Evolutionary conservation across 2,113 vertebrate species (phyloP).

Genomic region (Cranoglanis bouderius): DNA sequence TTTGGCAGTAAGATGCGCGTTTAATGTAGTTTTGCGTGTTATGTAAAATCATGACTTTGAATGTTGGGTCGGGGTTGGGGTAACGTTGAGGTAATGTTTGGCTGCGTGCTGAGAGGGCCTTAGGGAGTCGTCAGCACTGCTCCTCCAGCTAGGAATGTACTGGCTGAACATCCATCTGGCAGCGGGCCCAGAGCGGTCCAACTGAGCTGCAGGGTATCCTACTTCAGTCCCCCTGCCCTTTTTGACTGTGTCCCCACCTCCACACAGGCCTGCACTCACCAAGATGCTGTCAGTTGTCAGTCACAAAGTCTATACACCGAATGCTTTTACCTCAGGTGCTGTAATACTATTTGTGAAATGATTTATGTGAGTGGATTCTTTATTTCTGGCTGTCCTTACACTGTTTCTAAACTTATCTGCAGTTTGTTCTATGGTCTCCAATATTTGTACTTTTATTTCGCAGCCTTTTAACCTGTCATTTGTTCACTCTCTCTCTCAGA

Average conservation of each 20-base stretch:
- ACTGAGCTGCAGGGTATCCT: slow-evolving; percentile 56
- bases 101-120: slow-evolving; percentile 52
- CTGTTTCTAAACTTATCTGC: background rate
- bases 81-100: slow-evolving; percentile 56
- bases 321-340: background rate
- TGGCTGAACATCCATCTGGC: slow-evolving; percentile 74
- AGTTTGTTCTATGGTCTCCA: background rate
- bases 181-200: slow-evolving; percentile 56
- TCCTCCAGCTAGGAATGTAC: slow-evolving; percentile 66
- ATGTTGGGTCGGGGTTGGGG: slow-evolving; percentile 32
- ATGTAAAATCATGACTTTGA: slow-evolving; percentile 39
- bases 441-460: background rate
- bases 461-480: slow-evolving; percentile 24
- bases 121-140: slow-evolving; percentile 47
- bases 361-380: background rate
- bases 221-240: slow-evolving; percentile 20
- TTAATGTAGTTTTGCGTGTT: slow-evolving; percentile 48
- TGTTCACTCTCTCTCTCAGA: slow-evolving; percentile 69
- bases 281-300: background rate
- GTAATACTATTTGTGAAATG: background rate
- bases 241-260: background rate
- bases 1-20: slow-evolving; percentile 35
- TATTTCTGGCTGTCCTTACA: background rate
- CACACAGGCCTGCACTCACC: background rate
- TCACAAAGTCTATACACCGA: background rate